These are phyloP conservation scores for Nannoperca australis DNA, from an alignment of 2,797 vertebrate species.

Conservation along the genomic window DNA sequence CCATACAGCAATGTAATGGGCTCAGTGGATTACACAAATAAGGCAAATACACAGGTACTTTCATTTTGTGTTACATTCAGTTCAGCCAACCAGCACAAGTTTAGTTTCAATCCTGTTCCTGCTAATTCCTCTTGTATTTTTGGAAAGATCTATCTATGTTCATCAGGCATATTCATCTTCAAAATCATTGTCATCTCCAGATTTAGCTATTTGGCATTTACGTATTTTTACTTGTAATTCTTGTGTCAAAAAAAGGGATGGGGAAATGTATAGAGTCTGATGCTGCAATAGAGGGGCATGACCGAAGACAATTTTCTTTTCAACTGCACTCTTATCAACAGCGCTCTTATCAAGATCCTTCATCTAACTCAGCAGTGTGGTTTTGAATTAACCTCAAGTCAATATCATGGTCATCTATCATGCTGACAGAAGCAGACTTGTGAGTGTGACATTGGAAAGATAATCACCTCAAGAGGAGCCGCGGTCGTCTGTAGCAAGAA, in stretches of 20 bases:
- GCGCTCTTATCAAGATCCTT: conserved; percentile 64
- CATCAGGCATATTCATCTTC: conserved; percentile 62
- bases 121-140: conserved; percentile 9
- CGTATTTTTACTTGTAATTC: conserved; percentile 9
- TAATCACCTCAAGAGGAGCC: conserved; percentile 68
- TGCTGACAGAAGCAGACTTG: conserved; percentile 69
- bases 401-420: conserved; percentile 77
- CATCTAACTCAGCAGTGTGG: conserved; percentile 64
- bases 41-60: conserved; percentile 3
- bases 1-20: conserved; percentile 14
- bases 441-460: conserved; percentile 73
- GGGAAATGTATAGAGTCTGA: conserved; percentile 9
- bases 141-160: conserved; percentile 43
- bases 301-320: conserved; percentile 66
- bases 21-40: conserved; percentile 35
- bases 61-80: conserved; percentile 1
- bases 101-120: background rate
- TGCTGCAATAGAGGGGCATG: conserved; percentile 46
- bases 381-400: conserved; percentile 80
- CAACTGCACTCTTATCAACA: conserved; percentile 68
- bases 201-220: conserved; percentile 19
- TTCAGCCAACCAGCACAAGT: background rate
- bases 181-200: background rate
- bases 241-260: background rate
- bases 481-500: conserved; percentile 39